phyloP scores from a whole-genome alignment of 2,113 vertebrate genomes.

The Onychostruthus taczanowskii region DNA sequence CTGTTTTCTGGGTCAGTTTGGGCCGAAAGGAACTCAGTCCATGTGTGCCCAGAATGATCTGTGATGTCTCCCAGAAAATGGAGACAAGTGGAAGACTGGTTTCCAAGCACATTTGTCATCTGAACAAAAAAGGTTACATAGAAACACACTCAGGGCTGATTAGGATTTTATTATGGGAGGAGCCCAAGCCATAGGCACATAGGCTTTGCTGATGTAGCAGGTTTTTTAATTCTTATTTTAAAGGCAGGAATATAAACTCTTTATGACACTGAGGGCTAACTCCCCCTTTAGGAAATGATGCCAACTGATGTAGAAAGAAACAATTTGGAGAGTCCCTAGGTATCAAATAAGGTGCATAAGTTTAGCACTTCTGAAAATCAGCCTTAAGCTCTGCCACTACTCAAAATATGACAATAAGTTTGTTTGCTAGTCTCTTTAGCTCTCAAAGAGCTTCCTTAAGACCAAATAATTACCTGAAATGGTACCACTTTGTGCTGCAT shows the following conservation, averaged over 20 bases:
- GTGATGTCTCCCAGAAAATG: neutral
- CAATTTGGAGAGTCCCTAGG: neutral
- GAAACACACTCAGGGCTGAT: neutral
- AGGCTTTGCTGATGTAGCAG: neutral
- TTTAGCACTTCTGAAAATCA: neutral
- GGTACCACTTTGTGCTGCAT: neutral
- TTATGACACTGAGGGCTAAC: neutral
- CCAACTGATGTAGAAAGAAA: neutral
- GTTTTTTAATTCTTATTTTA: neutral
- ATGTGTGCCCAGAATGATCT: neutral
- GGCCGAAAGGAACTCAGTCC: neutral
- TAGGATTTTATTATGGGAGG: neutral
- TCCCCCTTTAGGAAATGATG: neutral
- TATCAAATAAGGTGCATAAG: neutral
- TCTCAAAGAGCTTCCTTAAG: neutral
- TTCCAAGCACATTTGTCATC: neutral
- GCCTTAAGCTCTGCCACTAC: neutral
- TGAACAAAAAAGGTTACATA: neutral
- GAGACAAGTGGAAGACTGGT: neutral
- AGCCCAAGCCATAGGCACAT: neutral
- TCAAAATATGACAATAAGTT: neutral
- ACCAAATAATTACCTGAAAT: neutral
- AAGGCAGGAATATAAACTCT: neutral
- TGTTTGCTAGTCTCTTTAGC: neutral
- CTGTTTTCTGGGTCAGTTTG: neutral